Conservation (phyloP, 1,140 invertebrate genomes). For the Zelostemma sp. region DNA sequence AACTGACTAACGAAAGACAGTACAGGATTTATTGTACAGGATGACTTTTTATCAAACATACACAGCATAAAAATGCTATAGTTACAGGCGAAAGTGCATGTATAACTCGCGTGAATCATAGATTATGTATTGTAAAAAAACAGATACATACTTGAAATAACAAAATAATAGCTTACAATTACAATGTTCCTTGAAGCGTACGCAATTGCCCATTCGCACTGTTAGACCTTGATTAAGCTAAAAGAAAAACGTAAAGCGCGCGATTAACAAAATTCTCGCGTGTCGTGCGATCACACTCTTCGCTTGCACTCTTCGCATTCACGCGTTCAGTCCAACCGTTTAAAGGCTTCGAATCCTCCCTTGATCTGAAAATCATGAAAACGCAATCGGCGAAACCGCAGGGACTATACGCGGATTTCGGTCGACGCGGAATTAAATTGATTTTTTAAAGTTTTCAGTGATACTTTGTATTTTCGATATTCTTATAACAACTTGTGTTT, state of each 20-base stretch:
- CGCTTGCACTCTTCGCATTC: slow-evolving; percentile 6
- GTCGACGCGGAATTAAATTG: slow-evolving; percentile 31
- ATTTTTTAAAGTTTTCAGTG: no score
- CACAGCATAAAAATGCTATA: slow-evolving; percentile 13
- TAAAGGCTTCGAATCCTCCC: slow-evolving; percentile 14
- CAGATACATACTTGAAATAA: slow-evolving; percentile 65
- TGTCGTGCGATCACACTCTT: not conserved
- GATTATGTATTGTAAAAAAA: slow-evolving; percentile 62
- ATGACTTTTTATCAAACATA: slow-evolving; percentile 10
- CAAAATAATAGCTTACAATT: slow-evolving; percentile 53
- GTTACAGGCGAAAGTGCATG: not conserved
- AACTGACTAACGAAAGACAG: slow-evolving; percentile 39
- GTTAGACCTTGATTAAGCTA: slow-evolving; percentile 41
- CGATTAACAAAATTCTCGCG: no score
- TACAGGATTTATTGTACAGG: not conserved
- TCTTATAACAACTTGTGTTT: no score
- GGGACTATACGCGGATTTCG: slow-evolving; percentile 28
- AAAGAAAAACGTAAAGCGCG: slow-evolving; percentile 9
- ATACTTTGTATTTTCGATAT: no score
- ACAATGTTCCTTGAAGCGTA: slow-evolving; percentile 53
- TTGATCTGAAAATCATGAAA: not conserved
- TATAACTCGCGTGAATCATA: slow-evolving; percentile 11
- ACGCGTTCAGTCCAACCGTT: slow-evolving; percentile 20
- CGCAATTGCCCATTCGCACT: slow-evolving; percentile 47
- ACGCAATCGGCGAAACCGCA: slow-evolving; percentile 24